These are phyloP conservation scores for Brachyistius frenatus DNA, from an alignment of 2,113 vertebrate genomes.

Conservation along the genomic window DNA sequence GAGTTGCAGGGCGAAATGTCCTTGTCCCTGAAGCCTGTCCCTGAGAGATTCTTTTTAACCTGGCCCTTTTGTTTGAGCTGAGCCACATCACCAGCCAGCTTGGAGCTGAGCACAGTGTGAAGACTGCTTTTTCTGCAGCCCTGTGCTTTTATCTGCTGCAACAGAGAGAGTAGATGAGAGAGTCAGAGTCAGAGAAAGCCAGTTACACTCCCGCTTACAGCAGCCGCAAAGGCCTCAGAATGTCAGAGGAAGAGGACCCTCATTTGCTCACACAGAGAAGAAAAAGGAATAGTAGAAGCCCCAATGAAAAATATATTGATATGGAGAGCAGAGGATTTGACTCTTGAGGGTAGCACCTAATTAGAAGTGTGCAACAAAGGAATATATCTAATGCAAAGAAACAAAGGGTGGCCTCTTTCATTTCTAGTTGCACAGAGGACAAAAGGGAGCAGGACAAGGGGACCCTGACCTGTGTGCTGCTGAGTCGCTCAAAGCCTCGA, in stretches of 20 bases:
- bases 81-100: conserved; percentile 81
- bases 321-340: conserved; percentile 63
- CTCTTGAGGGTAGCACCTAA: conserved; percentile 65
- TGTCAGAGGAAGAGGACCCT: conserved; percentile 53
- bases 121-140: conserved; percentile 83
- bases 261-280: conserved; percentile 54
- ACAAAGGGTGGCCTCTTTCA: conserved; percentile 64
- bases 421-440: conserved; percentile 44
- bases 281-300: conserved; percentile 48
- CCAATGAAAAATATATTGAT: conserved; percentile 65
- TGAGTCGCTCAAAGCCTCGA: conserved; percentile 81
- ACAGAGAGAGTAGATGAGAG: conserved; percentile 59
- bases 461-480: conserved; percentile 77
- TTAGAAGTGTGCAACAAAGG: conserved; percentile 71
- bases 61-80: conserved; percentile 90
- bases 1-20: conserved; percentile 81
- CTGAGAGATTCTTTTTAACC: conserved; percentile 84
- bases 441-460: conserved; percentile 55
- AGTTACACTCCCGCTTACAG: conserved; percentile 62
- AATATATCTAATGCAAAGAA: conserved; percentile 63
- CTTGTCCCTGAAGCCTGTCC: conserved; percentile 85
- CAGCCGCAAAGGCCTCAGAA: conserved; percentile 55
- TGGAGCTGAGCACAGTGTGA: conserved; percentile 80
- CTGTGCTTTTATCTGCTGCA: conserved; percentile 85
- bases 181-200: conserved; percentile 57